phyloP scores from a whole-genome alignment of 2,113 vertebrate species.

The Engystomops pustulosus region DNA sequence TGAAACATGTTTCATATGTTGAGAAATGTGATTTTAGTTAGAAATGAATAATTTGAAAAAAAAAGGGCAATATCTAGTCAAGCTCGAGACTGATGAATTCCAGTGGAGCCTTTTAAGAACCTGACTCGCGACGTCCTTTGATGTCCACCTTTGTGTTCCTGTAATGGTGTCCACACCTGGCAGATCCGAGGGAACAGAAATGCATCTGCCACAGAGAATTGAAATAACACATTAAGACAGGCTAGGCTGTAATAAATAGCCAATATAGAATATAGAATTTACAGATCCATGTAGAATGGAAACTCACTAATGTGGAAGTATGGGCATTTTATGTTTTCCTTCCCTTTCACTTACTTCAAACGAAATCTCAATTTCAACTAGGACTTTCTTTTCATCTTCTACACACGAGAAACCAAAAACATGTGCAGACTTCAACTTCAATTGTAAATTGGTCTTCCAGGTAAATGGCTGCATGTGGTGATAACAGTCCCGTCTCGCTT shows the following conservation, averaged over 20 bases:
- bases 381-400: slow-evolving; percentile 60
- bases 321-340: slow-evolving; percentile 58
- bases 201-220: slow-evolving; percentile 63
- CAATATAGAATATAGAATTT: slow-evolving; percentile 50
- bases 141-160: slow-evolving; percentile 61
- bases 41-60: slow-evolving; percentile 16
- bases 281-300: slow-evolving; percentile 40
- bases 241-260: slow-evolving; percentile 56
- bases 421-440: slow-evolving; percentile 49
- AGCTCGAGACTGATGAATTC: slow-evolving; percentile 59
- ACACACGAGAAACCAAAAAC: slow-evolving; percentile 42
- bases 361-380: slow-evolving; percentile 55
- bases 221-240: slow-evolving; percentile 63
- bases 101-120: slow-evolving; percentile 62
- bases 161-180: slow-evolving; percentile 65
- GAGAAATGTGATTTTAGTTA: slow-evolving; percentile 27
- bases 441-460: slow-evolving; percentile 64
- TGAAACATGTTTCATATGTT: not conserved
- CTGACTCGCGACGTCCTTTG: slow-evolving; percentile 62
- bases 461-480: slow-evolving; percentile 61
- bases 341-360: slow-evolving; percentile 50
- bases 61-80: slow-evolving; percentile 54
- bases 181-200: slow-evolving; percentile 60
- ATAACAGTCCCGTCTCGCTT: slow-evolving; percentile 42
- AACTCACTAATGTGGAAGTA: slow-evolving; percentile 58